Evolutionary conservation across 2,888 invertebrate genomes (phyloP).

Genomic region (Zygogramma bicolorata): DNA sequence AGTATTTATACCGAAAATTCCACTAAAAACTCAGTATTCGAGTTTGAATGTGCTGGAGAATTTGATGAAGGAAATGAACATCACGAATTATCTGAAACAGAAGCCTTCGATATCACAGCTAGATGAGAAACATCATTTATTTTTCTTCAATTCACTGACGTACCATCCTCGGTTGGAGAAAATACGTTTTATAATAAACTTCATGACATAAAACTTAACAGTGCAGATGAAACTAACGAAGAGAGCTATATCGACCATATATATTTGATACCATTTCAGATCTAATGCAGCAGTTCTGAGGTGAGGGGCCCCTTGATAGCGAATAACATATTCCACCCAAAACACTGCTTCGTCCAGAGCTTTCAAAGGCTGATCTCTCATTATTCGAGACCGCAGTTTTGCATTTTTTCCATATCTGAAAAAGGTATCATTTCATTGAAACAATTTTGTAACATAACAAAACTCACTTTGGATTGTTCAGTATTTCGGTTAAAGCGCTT

Average conservation of each 20-base stretch:
- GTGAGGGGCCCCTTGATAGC: slow-evolving; percentile 31
- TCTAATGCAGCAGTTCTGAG: slow-evolving; percentile 36
- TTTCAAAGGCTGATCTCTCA: slow-evolving; percentile 28
- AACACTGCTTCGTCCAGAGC: slow-evolving; percentile 42
- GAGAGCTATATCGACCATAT: slow-evolving; percentile 33
- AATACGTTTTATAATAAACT: neutral
- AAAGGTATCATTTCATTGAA: too few relatives aligned
- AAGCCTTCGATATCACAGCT: too few relatives aligned
- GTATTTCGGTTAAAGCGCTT: slow-evolving; percentile 46
- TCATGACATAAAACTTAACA: neutral
- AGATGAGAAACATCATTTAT: too few relatives aligned
- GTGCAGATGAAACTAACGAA: neutral
- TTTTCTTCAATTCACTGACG: neutral
- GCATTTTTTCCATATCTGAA: slow-evolving; percentile 36
- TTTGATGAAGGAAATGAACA: too few relatives aligned
- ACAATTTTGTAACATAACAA: too few relatives aligned
- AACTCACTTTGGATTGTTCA: slow-evolving; percentile 5
- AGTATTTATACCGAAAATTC: too few relatives aligned
- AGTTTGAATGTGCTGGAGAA: too few relatives aligned
- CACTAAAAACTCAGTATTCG: too few relatives aligned
- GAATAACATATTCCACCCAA: slow-evolving; percentile 44
- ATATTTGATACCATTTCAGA: slow-evolving; percentile 41
- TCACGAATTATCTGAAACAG: too few relatives aligned
- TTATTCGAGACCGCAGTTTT: slow-evolving; percentile 29
- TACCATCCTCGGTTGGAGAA: neutral